Evolutionary conservation across 2,113 vertebrate genomes (phyloP), one percentile per base, ranked within the genome.

Genomic region (Catharus minimus): DNA sequence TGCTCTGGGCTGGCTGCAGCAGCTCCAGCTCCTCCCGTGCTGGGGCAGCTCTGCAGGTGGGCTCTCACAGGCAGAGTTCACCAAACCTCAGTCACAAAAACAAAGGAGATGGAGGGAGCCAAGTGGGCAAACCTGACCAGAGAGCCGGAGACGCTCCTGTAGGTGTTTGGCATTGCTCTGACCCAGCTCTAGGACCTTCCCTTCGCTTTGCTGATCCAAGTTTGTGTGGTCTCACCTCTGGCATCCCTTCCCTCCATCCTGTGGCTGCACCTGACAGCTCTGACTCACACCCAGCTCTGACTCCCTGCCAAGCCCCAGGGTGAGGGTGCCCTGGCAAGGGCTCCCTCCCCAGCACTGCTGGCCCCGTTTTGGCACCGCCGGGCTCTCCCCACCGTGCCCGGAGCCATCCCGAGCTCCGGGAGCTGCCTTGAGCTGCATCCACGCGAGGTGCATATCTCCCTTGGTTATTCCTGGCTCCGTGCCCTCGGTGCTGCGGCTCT

Each of bases 321-420:
- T 0, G 10, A 52, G 44, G 49, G 23, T 56, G 26, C 4, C 53
- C 36, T 2, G 5, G 41, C 20, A 41, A 3, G 11, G 13, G 27
- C 15, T 2, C 20, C 12, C 26, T 62, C 23, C 28, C 4, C 17
- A 14, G 2, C 18, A 6, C 39, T 5, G 8, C 57, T 16, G 33
- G 11, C 20, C 73, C 20, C 21, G 3, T 8, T 27, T 19, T 16
- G 44, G 44, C 21, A 43, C 36, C 1, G 17, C 33, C 32, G 69
- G 62, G 56, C 19, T 69, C 22, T 7, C 22, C 30, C 13, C n/a
- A 4, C 6, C 12, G 4, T 1, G 10, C 18, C 38, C 4, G 0
- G 77, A 55, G 47, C 36, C 69, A 7, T 5, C 47, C 46, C 44
- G 13, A 7, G 5, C 2, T 1, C n/a, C 3, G 1, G 17, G 52